Base-by-base conservation (phyloP, 2,797 vertebrate species). In the Xyrichtys novacula region DNA sequence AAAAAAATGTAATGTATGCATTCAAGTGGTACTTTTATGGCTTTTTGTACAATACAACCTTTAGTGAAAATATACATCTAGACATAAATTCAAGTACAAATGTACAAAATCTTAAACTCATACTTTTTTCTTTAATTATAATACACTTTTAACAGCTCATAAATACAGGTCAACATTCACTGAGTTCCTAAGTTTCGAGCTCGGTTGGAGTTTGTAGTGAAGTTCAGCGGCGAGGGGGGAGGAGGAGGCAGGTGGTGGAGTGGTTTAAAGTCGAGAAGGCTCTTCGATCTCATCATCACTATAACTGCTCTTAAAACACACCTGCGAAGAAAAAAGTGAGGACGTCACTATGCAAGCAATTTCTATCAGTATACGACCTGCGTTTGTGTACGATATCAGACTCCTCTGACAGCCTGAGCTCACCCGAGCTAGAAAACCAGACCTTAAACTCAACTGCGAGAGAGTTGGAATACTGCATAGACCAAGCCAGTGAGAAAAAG, bases 91-190 rank as follows among this genome's bases (percentile, higher is more conserved):
- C 91, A 96, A 95, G 95, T 96, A 96, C 95, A 97, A 97, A 97
- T 96, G 95, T 97, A 97, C 96, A 95, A 95, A 95, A 92, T 92
- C 93, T 93, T 93, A 94, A 95, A 95, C 94, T 95, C 95, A 94
- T 91, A 94, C 92, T 95, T 94, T 91, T 89, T 92, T 93, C 91
- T 91, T 93, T 91, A 94, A 93, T 93, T 94, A 96, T 96, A 94
- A 94, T 93, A 93, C 94, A 95, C 88, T 93, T 96, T 94, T 97
- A 95, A 95, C 92, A 94, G 86, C 90, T 93, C 92, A 93, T 92
- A 93, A 95, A 94, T 93, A 94, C 91, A 94, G 90, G 88, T 94
- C 92, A 93, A 95, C 91, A 93, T 95, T 91, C 86, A 89, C 81
- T 88, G 90, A 92, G 91, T 85, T 89, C 88, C 89, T 93, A 91